A percentile compares a stretch with the other conserved stretches of the same genome.
Conservation (phyloP, 2,797 vertebrate species). For the Microcaecilia unicolor region DNA sequence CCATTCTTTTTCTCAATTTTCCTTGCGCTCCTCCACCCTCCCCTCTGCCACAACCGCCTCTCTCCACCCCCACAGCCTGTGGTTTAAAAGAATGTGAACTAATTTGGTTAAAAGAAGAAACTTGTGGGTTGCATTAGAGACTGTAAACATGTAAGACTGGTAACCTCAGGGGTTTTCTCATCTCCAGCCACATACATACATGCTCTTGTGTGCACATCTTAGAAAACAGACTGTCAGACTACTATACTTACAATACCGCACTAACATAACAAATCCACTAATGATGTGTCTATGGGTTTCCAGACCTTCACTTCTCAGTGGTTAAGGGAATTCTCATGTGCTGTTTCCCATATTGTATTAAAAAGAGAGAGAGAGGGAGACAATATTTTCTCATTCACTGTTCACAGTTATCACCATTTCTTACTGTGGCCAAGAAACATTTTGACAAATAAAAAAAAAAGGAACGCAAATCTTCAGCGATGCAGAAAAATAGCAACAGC, state of each 20-base stretch:
- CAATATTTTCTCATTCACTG: too few relatives aligned
- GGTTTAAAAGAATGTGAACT: conserved; percentile 34
- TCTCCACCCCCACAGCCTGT: conserved; percentile 19
- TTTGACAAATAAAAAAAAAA: too few relatives aligned
- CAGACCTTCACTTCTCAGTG: not conserved
- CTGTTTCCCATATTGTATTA: too few relatives aligned
- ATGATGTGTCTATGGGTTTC: not conserved
- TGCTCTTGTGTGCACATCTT: conserved; percentile 12
- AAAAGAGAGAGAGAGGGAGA: too few relatives aligned
- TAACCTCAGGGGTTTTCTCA: conserved; percentile 21
- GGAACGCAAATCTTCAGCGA: too few relatives aligned
- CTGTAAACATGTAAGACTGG: conserved; percentile 31
- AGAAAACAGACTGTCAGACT: conserved; percentile 11
- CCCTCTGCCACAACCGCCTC: conserved; percentile 9
- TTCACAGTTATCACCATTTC: too few relatives aligned
- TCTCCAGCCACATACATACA: conserved; percentile 13
- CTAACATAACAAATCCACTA: not conserved
- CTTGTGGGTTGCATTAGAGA: conserved; percentile 38
- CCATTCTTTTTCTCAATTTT: conserved; percentile 13
- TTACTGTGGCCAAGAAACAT: too few relatives aligned
- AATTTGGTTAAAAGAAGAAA: conserved; percentile 33
- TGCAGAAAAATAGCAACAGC: too few relatives aligned
- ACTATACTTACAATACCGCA: conserved; percentile 13
- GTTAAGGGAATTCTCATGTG: conserved; percentile 7
- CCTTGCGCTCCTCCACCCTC: too few relatives aligned